Evolutionary conservation across 2,888 invertebrate species (phyloP).

Genomic region (Galerucella nymphaeae): DNA sequence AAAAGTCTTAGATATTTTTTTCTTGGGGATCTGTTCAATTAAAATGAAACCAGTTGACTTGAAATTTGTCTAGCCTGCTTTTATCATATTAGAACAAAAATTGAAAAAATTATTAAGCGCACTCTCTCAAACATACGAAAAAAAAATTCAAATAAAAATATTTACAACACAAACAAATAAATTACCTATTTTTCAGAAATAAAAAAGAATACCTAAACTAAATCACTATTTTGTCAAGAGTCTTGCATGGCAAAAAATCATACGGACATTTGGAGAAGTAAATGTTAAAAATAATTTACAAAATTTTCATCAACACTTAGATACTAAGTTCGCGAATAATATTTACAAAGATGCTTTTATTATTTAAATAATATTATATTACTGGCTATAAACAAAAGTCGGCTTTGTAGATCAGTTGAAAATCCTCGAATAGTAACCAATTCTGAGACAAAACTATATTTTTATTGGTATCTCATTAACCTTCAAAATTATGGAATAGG

Average conservation of each 20-base stretch:
- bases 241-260: constrained; percentile 60
- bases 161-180: constrained; percentile 63
- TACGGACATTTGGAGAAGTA: constrained; percentile 52
- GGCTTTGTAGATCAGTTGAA: constrained; percentile 15
- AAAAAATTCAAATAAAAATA: constrained; percentile 57
- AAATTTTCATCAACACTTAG: constrained; percentile 56
- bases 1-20: too few relatives aligned
- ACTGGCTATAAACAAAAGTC: constrained; percentile 44
- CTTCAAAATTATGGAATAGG: too few relatives aligned
- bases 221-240: constrained; percentile 62
- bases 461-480: too few relatives aligned
- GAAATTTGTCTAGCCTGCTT: neutral
- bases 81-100: neutral
- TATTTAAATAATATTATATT: constrained; percentile 38
- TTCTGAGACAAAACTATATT: too few relatives aligned
- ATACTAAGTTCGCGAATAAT: constrained; percentile 50
- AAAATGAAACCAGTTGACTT: neutral
- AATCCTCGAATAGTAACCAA: constrained; percentile 10
- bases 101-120: constrained; percentile 26
- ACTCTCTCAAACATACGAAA: constrained; percentile 62
- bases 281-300: constrained; percentile 57
- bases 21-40: neutral
- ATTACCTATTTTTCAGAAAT: constrained; percentile 56
- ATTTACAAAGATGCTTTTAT: constrained; percentile 64
- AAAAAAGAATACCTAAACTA: constrained; percentile 59